Conservation (phyloP, 2,888 invertebrate species). For the Embidobia sp. region DNA sequence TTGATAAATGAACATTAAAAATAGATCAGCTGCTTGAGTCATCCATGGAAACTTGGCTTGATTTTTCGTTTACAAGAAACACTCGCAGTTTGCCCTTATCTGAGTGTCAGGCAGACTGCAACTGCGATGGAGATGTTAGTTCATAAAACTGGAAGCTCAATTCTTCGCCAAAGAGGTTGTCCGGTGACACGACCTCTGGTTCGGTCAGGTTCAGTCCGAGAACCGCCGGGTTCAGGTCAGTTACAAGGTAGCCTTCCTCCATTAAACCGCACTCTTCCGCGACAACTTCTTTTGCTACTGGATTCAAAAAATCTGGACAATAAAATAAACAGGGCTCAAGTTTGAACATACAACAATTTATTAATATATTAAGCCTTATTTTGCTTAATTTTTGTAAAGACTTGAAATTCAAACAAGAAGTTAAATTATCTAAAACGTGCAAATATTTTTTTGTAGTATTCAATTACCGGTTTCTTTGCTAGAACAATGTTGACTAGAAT, state of each 20-base stretch:
- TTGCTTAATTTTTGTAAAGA: no score
- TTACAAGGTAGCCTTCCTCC: conserved; percentile 83
- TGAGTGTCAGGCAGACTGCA: conserved; percentile 80
- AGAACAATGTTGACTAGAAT: conserved; percentile 69
- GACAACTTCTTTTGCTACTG: conserved; percentile 89
- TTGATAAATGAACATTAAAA: no score
- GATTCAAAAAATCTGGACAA: conserved; percentile 83
- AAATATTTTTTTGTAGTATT: conserved; percentile 4
- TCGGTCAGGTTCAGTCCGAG: conserved; percentile 83
- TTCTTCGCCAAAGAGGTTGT: conserved; percentile 83
- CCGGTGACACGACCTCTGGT: conserved; percentile 82
- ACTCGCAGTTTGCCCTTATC: conserved; percentile 72
- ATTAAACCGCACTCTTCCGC: conserved; percentile 89
- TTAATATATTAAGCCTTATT: no score
- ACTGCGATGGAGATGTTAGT: conserved; percentile 79
- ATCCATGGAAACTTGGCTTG: conserved; percentile 6
- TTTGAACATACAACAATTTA: no score
- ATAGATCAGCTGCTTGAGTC: conserved; percentile 31
- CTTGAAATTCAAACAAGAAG: no score
- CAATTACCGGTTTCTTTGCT: conserved; percentile 76
- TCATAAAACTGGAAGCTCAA: conserved; percentile 83
- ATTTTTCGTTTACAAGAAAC: conserved; percentile 67
- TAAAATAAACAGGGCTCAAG: no score
- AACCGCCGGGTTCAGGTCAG: conserved; percentile 83
- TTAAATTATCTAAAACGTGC: no score